Base-by-base conservation (phyloP, 2,888 invertebrate genomes). In the Cryptocephalus primarius region DNA sequence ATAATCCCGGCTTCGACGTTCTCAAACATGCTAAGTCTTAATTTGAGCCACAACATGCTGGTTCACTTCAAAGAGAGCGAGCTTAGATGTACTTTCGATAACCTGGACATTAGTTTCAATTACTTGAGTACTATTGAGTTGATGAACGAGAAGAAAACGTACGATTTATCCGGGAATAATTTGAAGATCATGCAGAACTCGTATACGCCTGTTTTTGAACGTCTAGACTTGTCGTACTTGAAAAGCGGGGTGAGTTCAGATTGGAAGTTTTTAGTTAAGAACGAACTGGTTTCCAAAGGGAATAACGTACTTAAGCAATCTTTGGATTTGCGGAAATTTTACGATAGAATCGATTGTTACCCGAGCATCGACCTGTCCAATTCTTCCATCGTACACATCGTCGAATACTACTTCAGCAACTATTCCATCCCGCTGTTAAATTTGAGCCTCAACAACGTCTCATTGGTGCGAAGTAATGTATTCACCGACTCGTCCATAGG, bases 11-110 rank as follows among this genome's bases (percentile, higher is more conserved):
- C 10, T 33, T 12, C 4, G 9, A 6, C 1, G 9, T 22, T 11
- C 13, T 6, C 10, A 12, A 13, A 10, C 40, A 38, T 45, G 10
- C 2, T 1, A 12, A 31, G 33, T 8, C 8, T 50, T 32, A 42
- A 48, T 43, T 12, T 50, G 22, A 50, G 50, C 8, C 14, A 44
- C 39, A 50, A 50, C 13, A n/a, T 33, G 8, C 31, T 50, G 9
- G 34, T 2, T 14, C 14, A 34, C 3, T 50, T 42, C 32, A 48
- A 22, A 12, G 50, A 50, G 13, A 2, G 12, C 11, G 33, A 34
- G 9, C 31, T 48, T 9, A 31, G 32, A 2, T 10, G 8, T 12
- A 8, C 11, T 8, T 40, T 40, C 9, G 1, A 33, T 36, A 14
- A n/a, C 12, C 31, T 48, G 9, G 39, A 48, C 14, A 31, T 48